A percentile compares a stretch with the other conserved stretches of the same genome.
These are phyloP conservation scores for Patiria miniata DNA, from an alignment of 35 echinoderm and acorn worm species.

Conservation along the genomic window DNA sequence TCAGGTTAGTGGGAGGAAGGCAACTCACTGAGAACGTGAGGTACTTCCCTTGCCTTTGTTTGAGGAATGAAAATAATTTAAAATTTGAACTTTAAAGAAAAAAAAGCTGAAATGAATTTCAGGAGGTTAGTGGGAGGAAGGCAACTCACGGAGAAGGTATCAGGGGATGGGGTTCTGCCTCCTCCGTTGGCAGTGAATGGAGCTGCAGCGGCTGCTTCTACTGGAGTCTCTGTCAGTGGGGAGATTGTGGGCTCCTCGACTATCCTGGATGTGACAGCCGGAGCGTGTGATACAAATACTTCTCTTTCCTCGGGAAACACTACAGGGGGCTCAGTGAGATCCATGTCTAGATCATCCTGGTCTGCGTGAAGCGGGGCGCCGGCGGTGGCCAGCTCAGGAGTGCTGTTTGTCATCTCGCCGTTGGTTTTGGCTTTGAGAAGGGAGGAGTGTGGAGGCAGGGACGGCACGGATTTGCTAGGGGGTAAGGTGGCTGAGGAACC, in stretches of 20 bases:
- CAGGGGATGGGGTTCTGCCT: neutral
- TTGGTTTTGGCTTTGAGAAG: neutral
- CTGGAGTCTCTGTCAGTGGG: neutral
- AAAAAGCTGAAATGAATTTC: neutral
- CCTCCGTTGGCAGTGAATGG: neutral
- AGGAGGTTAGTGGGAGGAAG: too few relatives aligned
- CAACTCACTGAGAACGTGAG: too few relatives aligned
- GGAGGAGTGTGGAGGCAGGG: neutral
- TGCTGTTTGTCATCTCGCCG: neutral
- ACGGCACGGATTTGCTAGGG: neutral
- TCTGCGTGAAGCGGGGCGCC: neutral
- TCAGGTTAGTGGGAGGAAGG: too few relatives aligned
- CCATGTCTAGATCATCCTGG: neutral
- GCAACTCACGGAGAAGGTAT: constrained; percentile 9
- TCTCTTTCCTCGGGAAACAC: neutral
- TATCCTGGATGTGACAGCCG: neutral
- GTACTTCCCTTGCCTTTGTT: too few relatives aligned
- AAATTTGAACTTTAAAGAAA: neutral
- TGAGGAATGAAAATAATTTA: too few relatives aligned
- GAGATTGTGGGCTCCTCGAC: neutral
- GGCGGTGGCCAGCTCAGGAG: neutral
- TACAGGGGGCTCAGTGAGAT: neutral
- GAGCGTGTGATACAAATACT: neutral
- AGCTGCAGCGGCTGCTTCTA: too few relatives aligned
- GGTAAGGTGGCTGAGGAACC: neutral